Evolutionary conservation across 2,113 vertebrate species (phyloP).

Genomic region (Triplophysa tibetana): DNA sequence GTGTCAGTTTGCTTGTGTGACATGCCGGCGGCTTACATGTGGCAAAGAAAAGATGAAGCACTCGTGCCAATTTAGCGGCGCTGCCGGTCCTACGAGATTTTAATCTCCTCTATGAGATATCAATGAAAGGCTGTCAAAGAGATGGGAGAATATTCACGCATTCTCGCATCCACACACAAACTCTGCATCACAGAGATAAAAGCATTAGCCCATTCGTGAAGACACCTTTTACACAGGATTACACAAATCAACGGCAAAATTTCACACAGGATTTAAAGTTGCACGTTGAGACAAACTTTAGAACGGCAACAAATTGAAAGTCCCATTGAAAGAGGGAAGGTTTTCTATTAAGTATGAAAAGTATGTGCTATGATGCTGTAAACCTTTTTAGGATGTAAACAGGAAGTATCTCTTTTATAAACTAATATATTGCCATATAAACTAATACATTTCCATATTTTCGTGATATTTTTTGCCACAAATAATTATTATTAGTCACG

Average conservation of each 20-base stretch:
- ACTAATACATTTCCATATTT: too few relatives aligned
- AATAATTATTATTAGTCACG: too few relatives aligned
- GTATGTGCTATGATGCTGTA: too few relatives aligned
- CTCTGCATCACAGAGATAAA: conserved; percentile 39
- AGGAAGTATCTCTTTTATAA: too few relatives aligned
- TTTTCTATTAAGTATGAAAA: too few relatives aligned
- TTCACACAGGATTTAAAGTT: background rate
- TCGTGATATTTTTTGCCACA: too few relatives aligned
- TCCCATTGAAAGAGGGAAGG: background rate
- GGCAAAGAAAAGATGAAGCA: conserved; percentile 41
- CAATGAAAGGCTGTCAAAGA: conserved; percentile 39
- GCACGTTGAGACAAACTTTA: background rate
- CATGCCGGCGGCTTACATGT: conserved; percentile 35
- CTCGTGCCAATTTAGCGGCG: conserved; percentile 26
- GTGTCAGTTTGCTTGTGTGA: conserved; percentile 35
- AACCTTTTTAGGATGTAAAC: too few relatives aligned
- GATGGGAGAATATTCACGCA: conserved; percentile 19
- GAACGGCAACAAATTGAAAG: background rate
- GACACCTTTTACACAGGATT: conserved; percentile 39
- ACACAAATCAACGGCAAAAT: conserved; percentile 18
- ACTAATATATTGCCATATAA: too few relatives aligned
- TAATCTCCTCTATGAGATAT: conserved; percentile 43
- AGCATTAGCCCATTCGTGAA: conserved; percentile 28
- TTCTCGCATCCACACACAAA: conserved; percentile 21
- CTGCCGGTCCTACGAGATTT: conserved; percentile 29